Conservation (phyloP, 1,140 invertebrate genomes). For the Aphis gossypii region DNA sequence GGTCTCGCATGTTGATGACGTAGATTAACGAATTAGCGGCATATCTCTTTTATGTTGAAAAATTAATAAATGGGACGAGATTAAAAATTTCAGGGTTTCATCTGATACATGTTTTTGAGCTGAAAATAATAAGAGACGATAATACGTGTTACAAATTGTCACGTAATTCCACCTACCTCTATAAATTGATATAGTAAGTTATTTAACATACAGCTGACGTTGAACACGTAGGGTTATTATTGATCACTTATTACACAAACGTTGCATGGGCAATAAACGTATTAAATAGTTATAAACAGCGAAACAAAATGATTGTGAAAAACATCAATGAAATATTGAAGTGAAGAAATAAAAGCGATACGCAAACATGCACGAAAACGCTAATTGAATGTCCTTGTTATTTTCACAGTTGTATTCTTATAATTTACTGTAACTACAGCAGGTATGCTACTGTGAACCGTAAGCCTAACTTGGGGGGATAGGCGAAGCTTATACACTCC, state of each 20-base stretch:
- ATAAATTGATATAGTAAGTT: not conserved
- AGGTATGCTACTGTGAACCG: not conserved
- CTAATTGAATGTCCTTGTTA: not conserved
- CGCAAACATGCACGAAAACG: not conserved
- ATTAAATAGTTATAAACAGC: slow-evolving; percentile 1
- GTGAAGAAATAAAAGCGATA: not conserved
- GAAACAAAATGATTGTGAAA: slow-evolving; percentile 1
- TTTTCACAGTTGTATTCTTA: not conserved
- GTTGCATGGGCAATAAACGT: not conserved
- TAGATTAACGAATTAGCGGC: slow-evolving; percentile 32
- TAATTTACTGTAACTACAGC: not conserved
- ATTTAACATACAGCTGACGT: not conserved
- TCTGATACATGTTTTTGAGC: not conserved
- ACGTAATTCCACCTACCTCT: not conserved
- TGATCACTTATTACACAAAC: not conserved
- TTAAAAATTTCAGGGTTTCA: slow-evolving; percentile 27
- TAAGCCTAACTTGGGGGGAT: not conserved
- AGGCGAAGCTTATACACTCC: not conserved
- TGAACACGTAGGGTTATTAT: not conserved
- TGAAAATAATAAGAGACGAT: not conserved
- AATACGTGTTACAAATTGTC: not conserved
- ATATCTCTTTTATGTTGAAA: slow-evolving; percentile 23
- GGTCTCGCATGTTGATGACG: slow-evolving; percentile 1
- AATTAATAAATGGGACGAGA: not conserved
- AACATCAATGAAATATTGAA: not conserved